phyloP scores from a whole-genome alignment of 2,113 vertebrate genomes.

The Ageneiosus marmoratus region DNA sequence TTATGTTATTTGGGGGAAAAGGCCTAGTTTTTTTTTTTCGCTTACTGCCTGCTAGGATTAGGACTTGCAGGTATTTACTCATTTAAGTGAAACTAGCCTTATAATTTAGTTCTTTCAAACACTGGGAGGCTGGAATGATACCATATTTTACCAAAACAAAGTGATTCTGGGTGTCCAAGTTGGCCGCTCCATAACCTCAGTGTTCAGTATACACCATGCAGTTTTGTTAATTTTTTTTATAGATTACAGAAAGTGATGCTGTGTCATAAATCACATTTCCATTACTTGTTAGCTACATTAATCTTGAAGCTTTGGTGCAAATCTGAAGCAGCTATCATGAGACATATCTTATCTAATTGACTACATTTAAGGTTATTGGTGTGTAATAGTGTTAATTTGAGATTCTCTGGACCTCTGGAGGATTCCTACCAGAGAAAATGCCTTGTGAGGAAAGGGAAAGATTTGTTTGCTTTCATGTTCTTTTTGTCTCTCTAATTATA shows the following conservation, averaged over 20 bases:
- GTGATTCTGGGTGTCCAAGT: background rate
- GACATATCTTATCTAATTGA: background rate
- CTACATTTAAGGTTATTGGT: slow-evolving; percentile 2
- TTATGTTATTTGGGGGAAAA: no score
- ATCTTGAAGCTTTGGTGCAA: background rate
- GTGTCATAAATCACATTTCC: background rate
- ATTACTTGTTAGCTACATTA: background rate
- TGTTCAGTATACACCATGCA: background rate
- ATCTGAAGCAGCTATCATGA: background rate
- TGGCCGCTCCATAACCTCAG: background rate
- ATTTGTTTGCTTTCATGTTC: background rate
- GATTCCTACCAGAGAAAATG: slow-evolving; percentile 13
- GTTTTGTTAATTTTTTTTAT: background rate
- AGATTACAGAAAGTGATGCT: background rate
- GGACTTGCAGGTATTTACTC: background rate
- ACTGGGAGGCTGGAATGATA: background rate
- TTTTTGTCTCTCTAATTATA: slow-evolving; percentile 1
- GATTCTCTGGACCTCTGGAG: background rate
- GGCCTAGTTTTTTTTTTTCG: background rate
- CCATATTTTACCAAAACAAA: background rate
- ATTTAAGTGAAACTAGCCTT: background rate
- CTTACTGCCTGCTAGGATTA: background rate
- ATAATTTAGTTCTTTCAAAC: background rate
- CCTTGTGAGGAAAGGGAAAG: slow-evolving; percentile 11
- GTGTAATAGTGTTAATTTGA: slow-evolving; percentile 9